Evolutionary conservation across 2,113 vertebrate genomes (phyloP).

Genomic region (Smithornis capensis): DNA sequence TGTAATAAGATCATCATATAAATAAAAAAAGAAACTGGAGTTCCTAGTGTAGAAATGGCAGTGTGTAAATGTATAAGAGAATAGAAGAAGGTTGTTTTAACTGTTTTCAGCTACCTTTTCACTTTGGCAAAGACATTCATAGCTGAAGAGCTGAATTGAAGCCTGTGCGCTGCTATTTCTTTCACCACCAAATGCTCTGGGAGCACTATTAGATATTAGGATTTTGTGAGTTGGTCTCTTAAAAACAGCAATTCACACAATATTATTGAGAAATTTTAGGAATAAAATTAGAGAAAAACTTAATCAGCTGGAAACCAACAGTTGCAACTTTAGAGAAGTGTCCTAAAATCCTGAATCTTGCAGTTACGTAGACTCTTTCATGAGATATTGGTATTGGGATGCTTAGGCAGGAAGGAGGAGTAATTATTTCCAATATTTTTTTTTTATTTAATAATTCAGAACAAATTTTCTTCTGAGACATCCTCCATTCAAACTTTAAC

Average conservation of each 20-base stretch:
- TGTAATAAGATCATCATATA: not conserved
- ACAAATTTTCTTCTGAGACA: not conserved
- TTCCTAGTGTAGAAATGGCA: not conserved
- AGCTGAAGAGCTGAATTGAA: not conserved
- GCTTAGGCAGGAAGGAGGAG: not conserved
- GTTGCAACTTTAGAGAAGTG: not conserved
- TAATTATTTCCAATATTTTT: conserved; percentile 14
- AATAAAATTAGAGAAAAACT: conserved; percentile 31
- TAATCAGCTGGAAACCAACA: conserved; percentile 1
- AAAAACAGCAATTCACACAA: not conserved
- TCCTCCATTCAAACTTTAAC: not conserved
- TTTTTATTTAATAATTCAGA: not conserved
- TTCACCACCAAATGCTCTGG: not conserved
- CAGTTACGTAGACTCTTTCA: not conserved
- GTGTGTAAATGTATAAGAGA: not conserved
- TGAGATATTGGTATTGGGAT: not conserved
- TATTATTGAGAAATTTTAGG: not conserved
- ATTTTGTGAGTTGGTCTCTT: not conserved
- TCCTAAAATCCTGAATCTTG: not conserved
- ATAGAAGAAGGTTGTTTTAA: not conserved
- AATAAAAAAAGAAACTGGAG: not conserved
- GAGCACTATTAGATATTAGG: not conserved
- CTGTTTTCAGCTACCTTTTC: not conserved
- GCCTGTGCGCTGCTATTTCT: not conserved
- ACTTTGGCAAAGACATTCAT: not conserved